Evolutionary conservation across 2,113 vertebrate species (phyloP), one percentile per base, ranked within the genome.

Genomic region (Tupaia tana): DNA sequence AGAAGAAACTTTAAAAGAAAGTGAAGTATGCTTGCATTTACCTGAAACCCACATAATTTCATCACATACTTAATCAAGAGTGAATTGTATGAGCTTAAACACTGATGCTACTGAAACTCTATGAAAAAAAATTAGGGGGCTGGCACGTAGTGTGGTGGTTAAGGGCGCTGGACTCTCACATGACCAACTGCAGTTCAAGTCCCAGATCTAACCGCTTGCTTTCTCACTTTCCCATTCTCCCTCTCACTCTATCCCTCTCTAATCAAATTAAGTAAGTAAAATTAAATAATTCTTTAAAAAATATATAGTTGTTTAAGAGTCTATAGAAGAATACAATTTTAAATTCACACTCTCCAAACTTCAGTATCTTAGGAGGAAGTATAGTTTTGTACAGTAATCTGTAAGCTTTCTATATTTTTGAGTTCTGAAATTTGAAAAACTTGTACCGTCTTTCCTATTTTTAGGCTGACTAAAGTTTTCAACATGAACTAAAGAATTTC

Each of bases 381-480:
- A 64, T 4, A 66, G 7, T 15, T 22, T 31, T 29, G 18, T 20
- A 66, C 24, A 14, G 29, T 29, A 34, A 77, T 56, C 58, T 19
- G 61, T 16, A 56, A 66, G 73, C 29, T 80, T 52, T 29, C 31
- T 43, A 4, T 58, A 20, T 52, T 25, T 24, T 9, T 19, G 14
- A 81, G 92, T 73, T 85, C 82, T 52, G 29, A 88, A 82, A 88
- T 85, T 66, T 87, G 13, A 95, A 96, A 88, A 79, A 22, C n/a
- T 71, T 54, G 14, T n/a, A 63, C 18, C 14, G 24, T 11, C 71
- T 54, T 82, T 52, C n/a, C 61, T 89, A 91, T 70, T 85, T 90
- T 86, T 61, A 96, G 92, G 75, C 59, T 83, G 70, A 82, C 77
- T 75, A 25, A 84, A 77, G 31, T 91, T 89, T 91, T 83, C 95